phyloP scores from a whole-genome alignment of 2,113 vertebrate species.

The Hemiscyllium ocellatum region DNA sequence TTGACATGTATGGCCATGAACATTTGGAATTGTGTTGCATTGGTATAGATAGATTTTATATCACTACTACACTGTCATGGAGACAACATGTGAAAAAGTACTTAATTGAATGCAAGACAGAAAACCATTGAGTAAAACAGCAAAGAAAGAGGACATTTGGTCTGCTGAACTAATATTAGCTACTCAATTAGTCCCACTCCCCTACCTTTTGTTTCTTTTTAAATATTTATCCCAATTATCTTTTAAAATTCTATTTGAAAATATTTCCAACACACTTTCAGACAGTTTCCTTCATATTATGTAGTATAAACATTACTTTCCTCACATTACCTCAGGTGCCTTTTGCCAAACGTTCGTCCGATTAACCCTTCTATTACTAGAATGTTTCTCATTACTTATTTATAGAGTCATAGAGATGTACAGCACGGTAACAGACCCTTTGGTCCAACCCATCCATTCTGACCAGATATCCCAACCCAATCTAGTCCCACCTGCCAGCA shows the following conservation, averaged over 20 bases:
- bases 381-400: background rate
- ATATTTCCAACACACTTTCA: background rate
- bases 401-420: too few relatives aligned
- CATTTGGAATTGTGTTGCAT: background rate
- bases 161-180: background rate
- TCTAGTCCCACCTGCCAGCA: too few relatives aligned
- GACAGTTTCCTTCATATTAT: background rate
- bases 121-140: background rate
- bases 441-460: too few relatives aligned
- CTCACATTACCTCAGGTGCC: background rate
- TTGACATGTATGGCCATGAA: background rate
- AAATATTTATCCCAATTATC: background rate
- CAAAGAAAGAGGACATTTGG: background rate
- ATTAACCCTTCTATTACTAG: background rate
- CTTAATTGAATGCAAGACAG: background rate
- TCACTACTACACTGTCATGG: background rate
- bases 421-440: too few relatives aligned
- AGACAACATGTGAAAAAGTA: background rate
- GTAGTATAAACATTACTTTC: background rate
- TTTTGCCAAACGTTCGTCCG: background rate
- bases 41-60: background rate
- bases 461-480: too few relatives aligned
- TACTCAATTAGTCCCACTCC: background rate
- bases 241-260: background rate
- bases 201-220: background rate